A percentile compares a stretch with the other conserved stretches of the same genome.
Conservation (phyloP, 2,888 invertebrate genomes). For the Mesorhabditis belari region DNA sequence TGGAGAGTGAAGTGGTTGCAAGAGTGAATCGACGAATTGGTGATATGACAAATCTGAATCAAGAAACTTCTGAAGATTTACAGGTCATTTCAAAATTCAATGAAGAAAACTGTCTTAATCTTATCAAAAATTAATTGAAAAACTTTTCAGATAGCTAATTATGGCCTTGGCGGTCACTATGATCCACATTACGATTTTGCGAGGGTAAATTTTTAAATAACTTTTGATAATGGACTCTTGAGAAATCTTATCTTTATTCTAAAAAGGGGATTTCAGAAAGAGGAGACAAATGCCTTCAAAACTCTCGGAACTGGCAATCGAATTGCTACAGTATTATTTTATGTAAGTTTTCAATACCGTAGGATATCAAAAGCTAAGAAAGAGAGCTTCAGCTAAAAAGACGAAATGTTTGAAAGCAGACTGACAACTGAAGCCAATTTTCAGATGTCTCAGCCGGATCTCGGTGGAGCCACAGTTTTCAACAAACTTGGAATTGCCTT, state of each 20-base stretch:
- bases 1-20: constrained; percentile 71
- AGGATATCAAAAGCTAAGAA: too few relatives aligned
- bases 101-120: neutral
- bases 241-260: constrained; percentile 76
- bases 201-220: constrained; percentile 54
- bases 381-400: too few relatives aligned
- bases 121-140: neutral
- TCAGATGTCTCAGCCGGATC: constrained; percentile 91
- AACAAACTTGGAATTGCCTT: constrained; percentile 76
- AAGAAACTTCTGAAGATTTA: constrained; percentile 84
- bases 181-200: constrained; percentile 85
- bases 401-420: neutral
- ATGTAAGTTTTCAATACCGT: constrained; percentile 69
- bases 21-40: constrained; percentile 72
- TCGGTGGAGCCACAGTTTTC: constrained; percentile 96
- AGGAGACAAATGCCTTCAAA: constrained; percentile 58
- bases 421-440: constrained; percentile 20
- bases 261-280: constrained; percentile 53
- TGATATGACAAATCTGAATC: constrained; percentile 77
- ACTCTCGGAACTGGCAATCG: constrained; percentile 78
- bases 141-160: constrained; percentile 80
- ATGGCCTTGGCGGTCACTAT: constrained; percentile 96
- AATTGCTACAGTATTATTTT: constrained; percentile 92
- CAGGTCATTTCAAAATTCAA: constrained; percentile 65
- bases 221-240: constrained; percentile 64